phyloP scores from a whole-genome alignment of 2,113 vertebrate genomes.

The Corythaeola cristata region DNA sequence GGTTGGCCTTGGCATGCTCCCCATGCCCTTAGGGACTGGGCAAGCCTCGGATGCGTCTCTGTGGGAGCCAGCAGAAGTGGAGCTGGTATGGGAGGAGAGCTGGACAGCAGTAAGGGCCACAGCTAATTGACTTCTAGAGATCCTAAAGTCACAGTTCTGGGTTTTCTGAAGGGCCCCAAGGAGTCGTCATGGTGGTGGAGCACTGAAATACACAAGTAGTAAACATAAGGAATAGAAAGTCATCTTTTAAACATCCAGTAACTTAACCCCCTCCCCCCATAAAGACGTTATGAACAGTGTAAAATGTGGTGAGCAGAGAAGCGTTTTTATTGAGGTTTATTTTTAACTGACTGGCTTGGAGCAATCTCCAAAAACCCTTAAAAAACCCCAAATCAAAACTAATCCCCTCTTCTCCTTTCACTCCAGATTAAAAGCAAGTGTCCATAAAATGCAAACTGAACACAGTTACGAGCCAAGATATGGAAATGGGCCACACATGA shows the following conservation, averaged over 20 bases:
- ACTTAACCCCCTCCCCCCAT: conserved; percentile 19
- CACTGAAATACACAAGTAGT: background rate
- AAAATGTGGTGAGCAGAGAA: conserved; percentile 26
- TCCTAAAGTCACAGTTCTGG: background rate
- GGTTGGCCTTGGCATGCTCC: background rate
- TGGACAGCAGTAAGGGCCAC: background rate
- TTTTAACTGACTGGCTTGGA: conserved; percentile 43
- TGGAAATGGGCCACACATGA: conserved; percentile 64
- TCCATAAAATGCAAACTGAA: conserved; percentile 26
- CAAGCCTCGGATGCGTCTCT: background rate
- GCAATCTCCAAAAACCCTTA: conserved; percentile 18
- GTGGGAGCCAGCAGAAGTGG: background rate
- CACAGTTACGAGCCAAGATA: conserved; percentile 34
- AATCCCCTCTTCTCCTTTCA: conserved; percentile 43
- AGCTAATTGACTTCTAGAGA: background rate
- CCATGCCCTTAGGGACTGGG: fast-evolving
- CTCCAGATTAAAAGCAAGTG: conserved; percentile 58
- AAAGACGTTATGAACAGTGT: conserved; percentile 20
- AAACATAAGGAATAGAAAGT: background rate
- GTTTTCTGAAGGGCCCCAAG: background rate
- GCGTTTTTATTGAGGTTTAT: conserved; percentile 17
- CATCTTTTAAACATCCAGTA: conserved; percentile 34
- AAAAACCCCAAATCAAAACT: conserved; percentile 8
- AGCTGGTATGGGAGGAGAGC: background rate
- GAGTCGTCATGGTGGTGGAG: background rate